Conservation (phyloP, 53 echinoderm and acorn worm species). For the Paracentrotus lividus region DNA sequence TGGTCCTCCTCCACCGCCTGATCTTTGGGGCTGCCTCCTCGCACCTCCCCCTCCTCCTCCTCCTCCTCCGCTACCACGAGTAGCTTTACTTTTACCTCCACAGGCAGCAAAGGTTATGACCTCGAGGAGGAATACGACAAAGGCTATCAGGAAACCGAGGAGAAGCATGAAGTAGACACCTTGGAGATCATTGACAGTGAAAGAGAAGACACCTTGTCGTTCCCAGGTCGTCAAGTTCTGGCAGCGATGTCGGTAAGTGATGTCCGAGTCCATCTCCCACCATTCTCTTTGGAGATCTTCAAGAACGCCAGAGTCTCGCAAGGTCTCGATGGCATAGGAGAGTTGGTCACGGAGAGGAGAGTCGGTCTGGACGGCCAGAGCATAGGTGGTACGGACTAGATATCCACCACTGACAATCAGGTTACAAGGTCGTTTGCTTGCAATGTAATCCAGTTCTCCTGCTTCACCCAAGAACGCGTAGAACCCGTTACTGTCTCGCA, state of each 20-base stretch:
- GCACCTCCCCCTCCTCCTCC: slow-evolving; percentile 2
- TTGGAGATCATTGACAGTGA: slow-evolving; percentile 90
- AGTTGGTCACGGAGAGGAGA: slow-evolving; percentile 87
- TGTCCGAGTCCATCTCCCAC: slow-evolving; percentile 87
- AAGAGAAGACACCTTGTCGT: slow-evolving; percentile 90
- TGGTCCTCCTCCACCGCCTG: slow-evolving; percentile 52
- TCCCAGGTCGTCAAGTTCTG: slow-evolving; percentile 93
- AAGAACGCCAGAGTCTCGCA: slow-evolving; percentile 93
- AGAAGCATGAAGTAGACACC: slow-evolving; percentile 90
- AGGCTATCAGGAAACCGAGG: slow-evolving; percentile 79
- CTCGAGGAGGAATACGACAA: slow-evolving; percentile 84
- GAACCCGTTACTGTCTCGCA: slow-evolving; percentile 82
- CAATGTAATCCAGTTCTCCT: slow-evolving; percentile 81
- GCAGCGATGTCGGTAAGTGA: slow-evolving; percentile 64
- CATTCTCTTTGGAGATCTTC: slow-evolving; percentile 94
- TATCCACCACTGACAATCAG: slow-evolving; percentile 87
- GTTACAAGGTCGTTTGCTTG: slow-evolving; percentile 89
- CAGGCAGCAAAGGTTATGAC: slow-evolving; percentile 67
- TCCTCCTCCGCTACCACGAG: slow-evolving; percentile 29
- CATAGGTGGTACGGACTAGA: slow-evolving; percentile 92
- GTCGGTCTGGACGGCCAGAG: slow-evolving; percentile 90
- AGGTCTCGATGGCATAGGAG: slow-evolving; percentile 91
- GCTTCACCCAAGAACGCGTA: slow-evolving; percentile 97
- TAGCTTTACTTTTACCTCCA: slow-evolving; percentile 45
- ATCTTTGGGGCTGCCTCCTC: neutral